Base-by-base conservation (phyloP, 2,888 invertebrate species). In the Carpatolechia fugitivella region DNA sequence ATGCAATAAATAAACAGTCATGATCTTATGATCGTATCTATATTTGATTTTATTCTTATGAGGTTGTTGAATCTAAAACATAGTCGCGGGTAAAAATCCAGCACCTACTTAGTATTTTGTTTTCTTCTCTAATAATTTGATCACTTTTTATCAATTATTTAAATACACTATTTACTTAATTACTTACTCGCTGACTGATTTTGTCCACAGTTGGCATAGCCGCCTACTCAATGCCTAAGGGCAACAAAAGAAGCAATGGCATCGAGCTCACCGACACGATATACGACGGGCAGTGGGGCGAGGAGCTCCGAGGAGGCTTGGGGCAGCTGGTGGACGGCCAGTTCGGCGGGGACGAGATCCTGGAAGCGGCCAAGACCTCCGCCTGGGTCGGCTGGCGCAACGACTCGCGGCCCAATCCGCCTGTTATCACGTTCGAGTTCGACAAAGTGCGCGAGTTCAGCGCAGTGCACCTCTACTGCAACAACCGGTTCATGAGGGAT, bases 301-400 rank as follows among this genome's bases (percentile, higher is more conserved):
- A 93, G 56, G 93, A 93, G 70, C 89, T 97, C 30, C 91, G 92
- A 38, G 93, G 94, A 11, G 97, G 97, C 0, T 86, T 98, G 31
- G 98, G 98, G 1, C 96, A 96, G 76, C 91, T 98, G 63, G 95
- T 95, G 10, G 97, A 97, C 76, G 97, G 97, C 11, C 92, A 93
- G 68, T 92, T 92, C 61, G 97, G 96, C 0, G 94, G 94, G 0
- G 95, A 95, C 64, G 89, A 89, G 66, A 88, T 89, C 92, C 80
- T 94, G 82, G 87, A 89, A 60, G 90, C 89, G 10, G 92, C 93
- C 20, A 95, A 80, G 62, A 75, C 67, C 54, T 81, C 95, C 70
- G 95, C 96, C 51, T 98, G 97, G 98, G 94, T 98, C 30, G 98
- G 97, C 0, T 98, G 98, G 98, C 92, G 93, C 71, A 96, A 96